Conservation (phyloP, 2,797 vertebrate species). For the Caiman crocodilus region DNA sequence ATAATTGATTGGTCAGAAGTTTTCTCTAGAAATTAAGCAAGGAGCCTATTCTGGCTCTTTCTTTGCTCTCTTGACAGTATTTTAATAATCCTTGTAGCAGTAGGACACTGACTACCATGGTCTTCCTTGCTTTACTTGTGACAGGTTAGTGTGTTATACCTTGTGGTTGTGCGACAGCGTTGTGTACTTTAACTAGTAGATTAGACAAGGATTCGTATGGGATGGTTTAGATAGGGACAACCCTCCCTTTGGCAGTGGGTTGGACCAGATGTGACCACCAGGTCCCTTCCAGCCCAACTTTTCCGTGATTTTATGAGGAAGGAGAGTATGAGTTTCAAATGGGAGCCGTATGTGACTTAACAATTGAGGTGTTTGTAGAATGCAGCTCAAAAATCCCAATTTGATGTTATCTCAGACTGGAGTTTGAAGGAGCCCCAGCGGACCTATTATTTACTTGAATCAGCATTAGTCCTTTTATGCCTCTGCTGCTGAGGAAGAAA, state of each 20-base stretch:
- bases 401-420: constrained; percentile 43
- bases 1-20: neutral
- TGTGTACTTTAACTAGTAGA: too few relatives aligned
- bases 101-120: too few relatives aligned
- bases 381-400: constrained; percentile 14
- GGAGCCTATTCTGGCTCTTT: neutral
- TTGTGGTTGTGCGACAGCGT: too few relatives aligned
- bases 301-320: neutral
- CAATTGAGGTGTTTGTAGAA: constrained; percentile 31
- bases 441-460: constrained; percentile 51
- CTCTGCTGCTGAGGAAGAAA: constrained; percentile 61
- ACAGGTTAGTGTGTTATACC: too few relatives aligned
- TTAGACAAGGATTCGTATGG: too few relatives aligned
- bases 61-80: too few relatives aligned
- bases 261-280: too few relatives aligned
- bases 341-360: constrained; percentile 1
- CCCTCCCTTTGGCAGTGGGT: too few relatives aligned
- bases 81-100: too few relatives aligned
- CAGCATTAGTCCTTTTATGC: constrained; percentile 55
- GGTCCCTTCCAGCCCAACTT: too few relatives aligned
- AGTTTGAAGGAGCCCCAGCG: constrained; percentile 44
- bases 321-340: neutral
- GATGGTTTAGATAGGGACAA: too few relatives aligned
- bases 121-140: too few relatives aligned
- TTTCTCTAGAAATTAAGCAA: constrained; percentile 11